Percentiles rank a stretch among this genome's conserved stretches.
Conservation (phyloP, 2,888 invertebrate species). For the Orthosia incerta region DNA sequence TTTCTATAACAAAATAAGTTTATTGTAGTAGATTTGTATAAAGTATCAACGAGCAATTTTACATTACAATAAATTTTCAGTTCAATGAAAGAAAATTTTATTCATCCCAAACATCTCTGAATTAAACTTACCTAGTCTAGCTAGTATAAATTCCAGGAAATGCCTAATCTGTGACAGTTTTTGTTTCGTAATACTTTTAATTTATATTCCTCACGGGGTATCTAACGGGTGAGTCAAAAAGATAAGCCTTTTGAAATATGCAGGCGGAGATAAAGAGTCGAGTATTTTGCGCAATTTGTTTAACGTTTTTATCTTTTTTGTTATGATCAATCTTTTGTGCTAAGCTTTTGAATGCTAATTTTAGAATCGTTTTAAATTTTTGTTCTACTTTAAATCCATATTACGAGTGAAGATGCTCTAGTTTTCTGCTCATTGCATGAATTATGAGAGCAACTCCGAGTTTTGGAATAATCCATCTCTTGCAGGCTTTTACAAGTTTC, state of each 20-base stretch:
- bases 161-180: conserved; percentile 54
- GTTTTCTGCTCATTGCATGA: conserved; percentile 49
- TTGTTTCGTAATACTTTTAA: conserved; percentile 53
- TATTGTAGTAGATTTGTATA: neutral
- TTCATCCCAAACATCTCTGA: neutral
- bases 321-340: conserved; percentile 41
- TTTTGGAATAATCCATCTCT: conserved; percentile 56
- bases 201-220: conserved; percentile 57
- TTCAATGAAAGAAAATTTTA: neutral
- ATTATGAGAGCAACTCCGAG: conserved; percentile 52
- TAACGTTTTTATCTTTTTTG: conserved; percentile 47
- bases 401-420: conserved; percentile 28
- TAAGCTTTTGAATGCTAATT: conserved; percentile 35
- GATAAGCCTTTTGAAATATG: conserved; percentile 66
- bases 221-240: conserved; percentile 51
- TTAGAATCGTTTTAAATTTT: conserved; percentile 18
- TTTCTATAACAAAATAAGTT: neutral
- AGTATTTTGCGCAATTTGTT: conserved; percentile 64
- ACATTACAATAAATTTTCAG: neutral
- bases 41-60: neutral
- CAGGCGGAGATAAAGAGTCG: conserved; percentile 61
- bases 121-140: conserved; percentile 8
- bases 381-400: conserved; percentile 13
- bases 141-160: conserved; percentile 35
- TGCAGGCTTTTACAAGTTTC: conserved; percentile 44